Percentiles rank a stretch among this genome's conserved stretches.
These are phyloP conservation scores for Apis mellifera DNA, from an alignment of 1,140 invertebrate species.

Conservation along the genomic window DNA sequence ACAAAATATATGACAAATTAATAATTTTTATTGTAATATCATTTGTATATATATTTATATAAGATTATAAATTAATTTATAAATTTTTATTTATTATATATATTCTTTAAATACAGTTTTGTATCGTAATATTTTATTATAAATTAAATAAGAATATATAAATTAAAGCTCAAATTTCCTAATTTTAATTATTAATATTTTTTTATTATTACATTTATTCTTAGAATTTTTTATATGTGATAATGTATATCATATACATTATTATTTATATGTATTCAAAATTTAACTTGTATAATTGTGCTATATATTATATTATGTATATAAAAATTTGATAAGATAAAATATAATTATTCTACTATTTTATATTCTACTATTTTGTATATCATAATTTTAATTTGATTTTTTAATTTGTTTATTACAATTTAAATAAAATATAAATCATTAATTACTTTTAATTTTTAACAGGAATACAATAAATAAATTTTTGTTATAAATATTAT, in stretches of 20 bases:
- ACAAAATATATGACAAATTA: conserved; percentile 43
- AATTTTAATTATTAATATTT: neutral
- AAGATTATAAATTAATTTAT: conserved; percentile 31
- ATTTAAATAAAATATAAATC: neutral
- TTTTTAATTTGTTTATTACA: neutral
- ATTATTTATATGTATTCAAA: neutral
- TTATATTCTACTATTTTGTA: neutral
- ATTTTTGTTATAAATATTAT: conserved; percentile 60
- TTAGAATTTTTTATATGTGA: neutral
- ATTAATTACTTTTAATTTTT: neutral
- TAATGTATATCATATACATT: neutral
- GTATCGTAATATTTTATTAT: neutral
- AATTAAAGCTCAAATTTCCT: neutral
- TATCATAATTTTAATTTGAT: neutral
- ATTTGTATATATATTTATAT: conserved; percentile 27
- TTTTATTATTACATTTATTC: neutral
- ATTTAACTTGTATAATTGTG: neutral
- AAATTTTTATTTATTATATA: conserved; percentile 23
- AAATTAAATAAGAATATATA: neutral
- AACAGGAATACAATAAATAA: neutral
- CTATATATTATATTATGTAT: neutral
- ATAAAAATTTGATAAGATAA: neutral
- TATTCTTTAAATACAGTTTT: neutral
- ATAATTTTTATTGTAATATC: conserved; percentile 13
- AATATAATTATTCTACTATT: neutral